Base-by-base conservation (phyloP, 2,113 vertebrate genomes). In the Menura novaehollandiae region DNA sequence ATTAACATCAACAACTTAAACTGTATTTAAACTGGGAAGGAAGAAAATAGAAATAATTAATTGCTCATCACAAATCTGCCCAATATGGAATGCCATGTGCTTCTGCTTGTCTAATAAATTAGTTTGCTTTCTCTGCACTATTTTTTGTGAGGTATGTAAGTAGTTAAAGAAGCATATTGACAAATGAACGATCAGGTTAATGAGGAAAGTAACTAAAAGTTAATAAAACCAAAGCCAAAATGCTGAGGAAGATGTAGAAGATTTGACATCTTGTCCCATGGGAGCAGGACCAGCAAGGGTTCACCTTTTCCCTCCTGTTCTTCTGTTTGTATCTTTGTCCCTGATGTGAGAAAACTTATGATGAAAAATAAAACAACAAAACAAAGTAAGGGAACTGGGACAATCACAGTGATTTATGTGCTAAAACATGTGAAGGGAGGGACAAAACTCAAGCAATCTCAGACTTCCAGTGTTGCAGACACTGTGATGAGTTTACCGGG, bases 31-130 rank as follows among this genome's bases (percentile, higher is more conserved):
- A 96, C 93, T 51, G 26, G 47, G 52, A n/a, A 93, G 79, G 68
- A 82, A 96, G 88, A 94, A 97, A 94, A 95, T 96, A 96, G 95
- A 96, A 97, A 97, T 97, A 97, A 97, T 97, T 97, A 96, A 97
- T 97, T 97, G 93, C 92, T 95, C 94, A 91, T 89, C 91, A 96
- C 91, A 97, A 90, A 97, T 97, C 88, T 97, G 92, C 96, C 96
- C 96, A 97, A 96, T 97, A 97, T 96, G 96, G 95, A 96, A 92
- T 92, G 80, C 96, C 94, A 93, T 95, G 96, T 95, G 93, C 83
- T 91, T 96, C 96, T 91, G 68, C 83, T 89, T 95, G 90, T 93
- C 91, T 96, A 93, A 96, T 94, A 96, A 96, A 97, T 94, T 92
- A 86, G 76, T 94, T 92, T 73, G 37, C 82, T 96, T 96, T 96